Percentiles rank a stretch among this genome's conserved stretches.
These are phyloP conservation scores for Cydia pomonella DNA, from an alignment of 1,140 invertebrate genomes.

Conservation along the genomic window DNA sequence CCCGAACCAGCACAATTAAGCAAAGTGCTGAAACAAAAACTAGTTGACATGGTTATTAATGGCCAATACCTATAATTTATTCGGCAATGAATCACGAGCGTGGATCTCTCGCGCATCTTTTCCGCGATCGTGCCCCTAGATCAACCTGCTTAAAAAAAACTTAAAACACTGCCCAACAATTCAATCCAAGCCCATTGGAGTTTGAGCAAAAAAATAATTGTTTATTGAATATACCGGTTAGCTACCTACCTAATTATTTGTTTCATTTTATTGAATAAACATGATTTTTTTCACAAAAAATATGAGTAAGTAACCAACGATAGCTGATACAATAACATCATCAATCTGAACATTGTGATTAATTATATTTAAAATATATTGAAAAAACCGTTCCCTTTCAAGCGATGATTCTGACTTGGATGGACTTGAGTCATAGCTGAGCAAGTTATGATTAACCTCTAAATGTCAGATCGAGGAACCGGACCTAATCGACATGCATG, in stretches of 20 bases:
- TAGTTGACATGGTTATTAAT: slow-evolving; percentile 30
- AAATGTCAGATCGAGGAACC: neutral
- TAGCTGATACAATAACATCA: neutral
- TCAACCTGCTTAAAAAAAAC: slow-evolving; percentile 14
- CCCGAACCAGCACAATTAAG: slow-evolving; percentile 3
- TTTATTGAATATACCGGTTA: slow-evolving; percentile 28
- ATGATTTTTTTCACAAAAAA: slow-evolving; percentile 26
- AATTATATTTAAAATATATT: neutral
- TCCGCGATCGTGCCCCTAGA: slow-evolving; percentile 62
- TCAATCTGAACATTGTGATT: neutral
- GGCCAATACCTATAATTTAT: slow-evolving; percentile 34
- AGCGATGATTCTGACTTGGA: neutral
- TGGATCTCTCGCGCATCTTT: slow-evolving; percentile 58
- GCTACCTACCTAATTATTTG: slow-evolving; percentile 8
- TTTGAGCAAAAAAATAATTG: slow-evolving; percentile 31
- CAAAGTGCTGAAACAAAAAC: slow-evolving; percentile 30
- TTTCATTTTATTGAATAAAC: slow-evolving; percentile 32
- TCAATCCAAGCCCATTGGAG: slow-evolving; percentile 10
- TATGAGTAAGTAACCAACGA: neutral
- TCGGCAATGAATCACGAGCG: slow-evolving; percentile 52
- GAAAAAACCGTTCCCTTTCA: neutral
- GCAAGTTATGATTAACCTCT: neutral
- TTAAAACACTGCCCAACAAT: slow-evolving; percentile 20
- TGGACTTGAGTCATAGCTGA: neutral
- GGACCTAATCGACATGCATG: neutral